Conservation (phyloP, 2,888 invertebrate genomes). For the Neuroscelio doddi region DNA sequence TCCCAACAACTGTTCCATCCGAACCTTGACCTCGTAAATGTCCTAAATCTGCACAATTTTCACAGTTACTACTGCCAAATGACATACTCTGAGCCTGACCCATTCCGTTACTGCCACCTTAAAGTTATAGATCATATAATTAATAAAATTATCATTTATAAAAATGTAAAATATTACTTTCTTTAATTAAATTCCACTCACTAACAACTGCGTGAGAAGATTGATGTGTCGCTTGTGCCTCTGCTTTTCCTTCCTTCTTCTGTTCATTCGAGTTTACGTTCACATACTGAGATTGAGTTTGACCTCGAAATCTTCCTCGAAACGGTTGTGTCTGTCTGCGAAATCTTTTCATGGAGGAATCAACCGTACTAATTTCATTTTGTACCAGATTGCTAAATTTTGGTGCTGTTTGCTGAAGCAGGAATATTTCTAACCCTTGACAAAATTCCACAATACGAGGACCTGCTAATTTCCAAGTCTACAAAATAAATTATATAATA, state of each 20-base stretch:
- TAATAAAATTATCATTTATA: too few species aligned
- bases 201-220: constrained; percentile 82
- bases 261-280: constrained; percentile 78
- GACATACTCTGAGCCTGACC: constrained; percentile 93
- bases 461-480: constrained; percentile 73
- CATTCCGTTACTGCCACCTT: constrained; percentile 88
- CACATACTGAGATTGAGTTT: constrained; percentile 89
- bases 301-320: constrained; percentile 78
- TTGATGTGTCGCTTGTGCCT: constrained; percentile 84
- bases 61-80: constrained; percentile 79
- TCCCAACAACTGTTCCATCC: neutral
- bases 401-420: constrained; percentile 65
- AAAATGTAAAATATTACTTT: too few species aligned
- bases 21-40: too few species aligned
- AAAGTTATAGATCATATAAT: too few species aligned
- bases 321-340: constrained; percentile 58
- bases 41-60: constrained; percentile 78
- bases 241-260: constrained; percentile 81
- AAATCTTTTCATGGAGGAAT: too few species aligned
- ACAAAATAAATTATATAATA: constrained; percentile 7
- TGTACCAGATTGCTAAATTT: constrained; percentile 59
- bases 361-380: constrained; percentile 55
- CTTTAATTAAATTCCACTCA: too few species aligned
- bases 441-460: constrained; percentile 72
- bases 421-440: constrained; percentile 68